A percentile compares a stretch with the other conserved stretches of the same genome.
These are phyloP conservation scores for Aythya baeri DNA, from an alignment of 2,113 vertebrate genomes.

Conservation along the genomic window DNA sequence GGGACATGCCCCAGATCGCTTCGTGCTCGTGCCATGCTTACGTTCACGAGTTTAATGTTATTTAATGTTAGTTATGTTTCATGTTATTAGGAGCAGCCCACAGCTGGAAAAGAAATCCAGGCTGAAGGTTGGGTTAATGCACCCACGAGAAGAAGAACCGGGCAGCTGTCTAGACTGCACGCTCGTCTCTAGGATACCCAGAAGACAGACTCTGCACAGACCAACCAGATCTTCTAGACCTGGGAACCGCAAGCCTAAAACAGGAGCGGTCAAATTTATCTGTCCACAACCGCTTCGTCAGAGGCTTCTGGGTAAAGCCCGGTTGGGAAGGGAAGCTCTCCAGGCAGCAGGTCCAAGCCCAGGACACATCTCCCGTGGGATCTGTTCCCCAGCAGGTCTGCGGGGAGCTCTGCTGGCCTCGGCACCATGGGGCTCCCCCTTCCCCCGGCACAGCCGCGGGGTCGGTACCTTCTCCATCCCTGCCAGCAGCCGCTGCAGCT, in stretches of 20 bases:
- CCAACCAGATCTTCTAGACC: background rate
- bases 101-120: background rate
- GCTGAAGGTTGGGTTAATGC: background rate
- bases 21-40: accelerated
- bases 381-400: background rate
- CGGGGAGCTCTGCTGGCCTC: background rate
- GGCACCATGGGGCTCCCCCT: background rate
- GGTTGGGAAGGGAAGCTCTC: background rate
- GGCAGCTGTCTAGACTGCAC: background rate
- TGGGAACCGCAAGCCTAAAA: background rate
- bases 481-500: constrained; percentile 84
- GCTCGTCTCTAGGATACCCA: background rate
- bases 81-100: background rate
- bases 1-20: background rate
- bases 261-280: accelerated
- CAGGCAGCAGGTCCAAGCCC: accelerated
- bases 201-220: background rate
- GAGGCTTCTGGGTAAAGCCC: background rate
- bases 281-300: background rate
- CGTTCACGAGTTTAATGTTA: background rate
- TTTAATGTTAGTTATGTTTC: background rate
- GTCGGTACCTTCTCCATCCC: constrained; percentile 83
- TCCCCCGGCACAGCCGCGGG: accelerated
- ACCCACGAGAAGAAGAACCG: background rate
- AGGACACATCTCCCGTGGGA: background rate